phyloP scores from a whole-genome alignment of 2,113 vertebrate species.

The Archilochus colubris region DNA sequence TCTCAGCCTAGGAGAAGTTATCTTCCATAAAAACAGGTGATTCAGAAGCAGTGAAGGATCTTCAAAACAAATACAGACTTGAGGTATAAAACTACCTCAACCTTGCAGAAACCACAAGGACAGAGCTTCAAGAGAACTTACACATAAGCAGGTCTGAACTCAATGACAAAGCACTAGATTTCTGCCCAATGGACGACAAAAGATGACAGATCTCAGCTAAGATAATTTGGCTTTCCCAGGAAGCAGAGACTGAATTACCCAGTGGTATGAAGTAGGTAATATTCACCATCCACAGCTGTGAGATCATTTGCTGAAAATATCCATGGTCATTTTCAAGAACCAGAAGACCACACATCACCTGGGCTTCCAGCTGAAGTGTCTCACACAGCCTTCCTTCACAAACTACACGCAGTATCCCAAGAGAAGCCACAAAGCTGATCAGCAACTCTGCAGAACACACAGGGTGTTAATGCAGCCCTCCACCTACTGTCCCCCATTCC shows the following conservation, averaged over 20 bases:
- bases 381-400: background rate
- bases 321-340: background rate
- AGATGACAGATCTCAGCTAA: background rate
- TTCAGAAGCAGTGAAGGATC: background rate
- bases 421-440: rapidly evolving
- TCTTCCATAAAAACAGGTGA: background rate
- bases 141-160: rapidly evolving
- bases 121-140: background rate
- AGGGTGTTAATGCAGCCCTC: background rate
- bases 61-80: background rate
- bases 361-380: background rate
- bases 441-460: background rate
- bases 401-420: background rate
- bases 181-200: background rate
- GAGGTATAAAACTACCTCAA: background rate
- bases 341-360: background rate
- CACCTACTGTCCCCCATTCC: background rate
- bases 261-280: background rate
- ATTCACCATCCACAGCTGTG: background rate
- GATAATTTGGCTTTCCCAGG: background rate
- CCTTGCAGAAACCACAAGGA: background rate
- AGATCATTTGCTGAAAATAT: background rate
- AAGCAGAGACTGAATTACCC: background rate
- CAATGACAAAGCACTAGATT: background rate
- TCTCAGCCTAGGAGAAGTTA: background rate